Percentiles rank a stretch among this genome's conserved stretches.
phyloP scores from a whole-genome alignment of 92 coral and sea anemone genomes.

The Scolanthus callimorphus region DNA sequence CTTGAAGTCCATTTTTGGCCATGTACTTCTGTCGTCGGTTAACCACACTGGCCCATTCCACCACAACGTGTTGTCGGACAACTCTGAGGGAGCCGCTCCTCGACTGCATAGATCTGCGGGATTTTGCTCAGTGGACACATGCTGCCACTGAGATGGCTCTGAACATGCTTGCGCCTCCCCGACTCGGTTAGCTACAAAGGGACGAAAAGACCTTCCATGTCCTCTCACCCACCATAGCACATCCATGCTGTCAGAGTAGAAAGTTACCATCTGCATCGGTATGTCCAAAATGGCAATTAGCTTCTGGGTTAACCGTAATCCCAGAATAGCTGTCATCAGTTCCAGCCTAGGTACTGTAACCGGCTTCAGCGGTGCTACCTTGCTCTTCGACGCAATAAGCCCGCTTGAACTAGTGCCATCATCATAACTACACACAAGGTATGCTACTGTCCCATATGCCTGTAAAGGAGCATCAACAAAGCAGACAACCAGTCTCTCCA shows the following conservation, averaged over 20 bases:
- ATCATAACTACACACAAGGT: background rate
- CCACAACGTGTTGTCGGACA: slow-evolving; percentile 27
- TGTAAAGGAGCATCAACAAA: slow-evolving; percentile 44
- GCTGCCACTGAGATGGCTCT: slow-evolving; percentile 49
- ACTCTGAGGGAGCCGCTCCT: slow-evolving; percentile 18
- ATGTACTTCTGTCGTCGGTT: slow-evolving; percentile 2
- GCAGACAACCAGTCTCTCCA: slow-evolving; percentile 11
- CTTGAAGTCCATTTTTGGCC: slow-evolving; percentile 13
- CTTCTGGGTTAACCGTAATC: slow-evolving; percentile 29
- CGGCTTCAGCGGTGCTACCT: slow-evolving; percentile 48
- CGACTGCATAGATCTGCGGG: slow-evolving; percentile 53
- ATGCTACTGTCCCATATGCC: slow-evolving; percentile 19
- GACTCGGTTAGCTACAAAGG: slow-evolving; percentile 48
- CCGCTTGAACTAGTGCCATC: slow-evolving; percentile 15
- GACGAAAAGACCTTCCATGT: slow-evolving; percentile 38
- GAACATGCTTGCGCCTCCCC: slow-evolving; percentile 50
- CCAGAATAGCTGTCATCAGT: slow-evolving; percentile 41
- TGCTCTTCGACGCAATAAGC: slow-evolving; percentile 49
- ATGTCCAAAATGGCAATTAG: slow-evolving; percentile 11
- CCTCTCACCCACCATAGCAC: slow-evolving; percentile 58
- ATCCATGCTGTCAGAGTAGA: slow-evolving; percentile 44
- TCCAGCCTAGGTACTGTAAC: slow-evolving; percentile 56
- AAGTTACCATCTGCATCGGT: slow-evolving; percentile 18
- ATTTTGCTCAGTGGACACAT: slow-evolving; percentile 42
- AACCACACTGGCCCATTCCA: slow-evolving; percentile 46